A percentile compares a stretch with the other conserved stretches of the same genome.
Evolutionary conservation across 2,797 vertebrate genomes (phyloP).

Genomic region (Xerus rutilus): DNA sequence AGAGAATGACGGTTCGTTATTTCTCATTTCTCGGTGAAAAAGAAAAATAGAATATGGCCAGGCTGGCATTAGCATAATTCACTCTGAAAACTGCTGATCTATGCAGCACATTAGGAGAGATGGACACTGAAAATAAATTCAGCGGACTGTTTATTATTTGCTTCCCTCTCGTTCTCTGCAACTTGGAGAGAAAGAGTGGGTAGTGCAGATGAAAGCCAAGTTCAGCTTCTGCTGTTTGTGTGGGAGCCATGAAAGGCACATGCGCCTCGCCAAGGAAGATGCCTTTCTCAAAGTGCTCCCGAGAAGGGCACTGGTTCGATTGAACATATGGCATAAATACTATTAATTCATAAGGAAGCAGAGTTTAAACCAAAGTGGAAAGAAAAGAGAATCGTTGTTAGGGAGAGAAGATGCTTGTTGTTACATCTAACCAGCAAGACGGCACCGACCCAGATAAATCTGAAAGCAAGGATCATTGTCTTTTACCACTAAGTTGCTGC

Average conservation of each 20-base stretch:
- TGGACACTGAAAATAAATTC: constrained; percentile 70
- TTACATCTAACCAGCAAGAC: constrained; percentile 54
- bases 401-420: constrained; percentile 53
- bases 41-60: constrained; percentile 65
- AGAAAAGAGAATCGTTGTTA: constrained; percentile 33
- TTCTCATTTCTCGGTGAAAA: constrained; percentile 72
- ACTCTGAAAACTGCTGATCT: constrained; percentile 78
- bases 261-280: background rate
- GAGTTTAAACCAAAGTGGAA: constrained; percentile 61
- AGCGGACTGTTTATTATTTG: constrained; percentile 11
- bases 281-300: background rate
- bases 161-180: constrained; percentile 33
- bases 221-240: background rate
- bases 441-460: constrained; percentile 50
- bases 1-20: constrained; percentile 66
- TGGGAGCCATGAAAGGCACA: background rate
- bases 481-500: constrained; percentile 43
- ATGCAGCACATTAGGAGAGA: constrained; percentile 40
- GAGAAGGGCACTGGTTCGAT: constrained; percentile 60
- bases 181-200: constrained; percentile 40
- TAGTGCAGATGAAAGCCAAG: background rate
- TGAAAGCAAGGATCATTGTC: constrained; percentile 19
- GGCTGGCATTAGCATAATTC: constrained; percentile 79
- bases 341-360: constrained; percentile 74
- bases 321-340: constrained; percentile 73